Evolutionary conservation across 2,888 invertebrate genomes (phyloP).

Genomic region (Crepidodera aurea): DNA sequence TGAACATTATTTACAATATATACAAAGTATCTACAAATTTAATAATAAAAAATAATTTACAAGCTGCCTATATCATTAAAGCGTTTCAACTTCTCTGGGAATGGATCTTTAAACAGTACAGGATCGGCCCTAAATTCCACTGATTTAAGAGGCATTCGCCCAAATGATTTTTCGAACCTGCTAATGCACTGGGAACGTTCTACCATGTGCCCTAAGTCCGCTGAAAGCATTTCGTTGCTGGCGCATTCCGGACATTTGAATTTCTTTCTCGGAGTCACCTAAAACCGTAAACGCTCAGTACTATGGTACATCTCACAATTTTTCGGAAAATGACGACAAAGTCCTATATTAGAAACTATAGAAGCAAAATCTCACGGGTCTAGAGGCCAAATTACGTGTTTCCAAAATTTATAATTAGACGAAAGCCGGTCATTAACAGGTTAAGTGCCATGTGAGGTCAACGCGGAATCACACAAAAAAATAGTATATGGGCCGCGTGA

Average conservation of each 20-base stretch:
- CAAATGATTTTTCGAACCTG: conserved; percentile 76
- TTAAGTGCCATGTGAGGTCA: no score
- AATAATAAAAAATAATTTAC: conserved; percentile 61
- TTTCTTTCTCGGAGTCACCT: conserved; percentile 94
- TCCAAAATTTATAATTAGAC: no score
- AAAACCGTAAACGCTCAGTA: no score
- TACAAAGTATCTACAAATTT: conserved; percentile 45
- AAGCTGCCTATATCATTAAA: conserved; percentile 91
- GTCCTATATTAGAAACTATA: no score
- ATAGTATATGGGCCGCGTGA: no score
- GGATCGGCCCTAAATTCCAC: conserved; percentile 97
- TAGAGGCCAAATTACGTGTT: no score
- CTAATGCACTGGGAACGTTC: conserved; percentile 92
- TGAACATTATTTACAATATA: conserved; percentile 43
- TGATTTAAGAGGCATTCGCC: conserved; percentile 84
- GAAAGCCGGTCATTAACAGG: no score
- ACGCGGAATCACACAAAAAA: no score
- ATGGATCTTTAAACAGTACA: conserved; percentile 86
- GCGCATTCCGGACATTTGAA: conserved; percentile 96
- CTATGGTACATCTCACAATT: no score
- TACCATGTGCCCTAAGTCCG: conserved; percentile 91
- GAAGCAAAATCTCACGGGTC: no score
- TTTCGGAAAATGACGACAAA: no score
- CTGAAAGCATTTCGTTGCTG: conserved; percentile 92
- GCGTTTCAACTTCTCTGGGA: conserved; percentile 84